A percentile compares a stretch with the other conserved stretches of the same genome.
Evolutionary conservation across 2,113 vertebrate genomes (phyloP).

Genomic region (Microtus richardsoni): DNA sequence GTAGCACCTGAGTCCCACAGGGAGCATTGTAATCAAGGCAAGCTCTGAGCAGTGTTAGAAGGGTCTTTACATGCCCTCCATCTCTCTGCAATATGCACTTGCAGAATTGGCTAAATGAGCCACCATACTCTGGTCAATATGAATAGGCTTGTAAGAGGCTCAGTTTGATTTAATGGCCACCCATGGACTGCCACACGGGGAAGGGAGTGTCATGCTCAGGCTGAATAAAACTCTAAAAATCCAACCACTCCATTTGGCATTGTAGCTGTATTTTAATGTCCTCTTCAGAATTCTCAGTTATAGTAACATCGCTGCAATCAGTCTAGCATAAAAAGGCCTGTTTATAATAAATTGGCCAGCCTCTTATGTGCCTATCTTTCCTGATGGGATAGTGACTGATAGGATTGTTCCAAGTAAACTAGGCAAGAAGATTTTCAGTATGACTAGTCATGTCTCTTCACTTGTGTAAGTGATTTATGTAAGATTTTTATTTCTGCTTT

Average conservation of each 20-base stretch:
- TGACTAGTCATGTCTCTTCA: conserved; percentile 61
- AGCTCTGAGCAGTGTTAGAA: conserved; percentile 65
- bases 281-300: conserved; percentile 79
- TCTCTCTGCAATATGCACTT: conserved; percentile 75
- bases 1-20: conserved; percentile 70
- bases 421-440: conserved; percentile 72
- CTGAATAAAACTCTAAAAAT: conserved; percentile 81
- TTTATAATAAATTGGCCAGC: conserved; percentile 85
- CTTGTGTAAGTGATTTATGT: conserved; percentile 80
- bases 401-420: conserved; percentile 77
- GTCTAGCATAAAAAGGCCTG: conserved; percentile 82
- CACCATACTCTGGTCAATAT: conserved; percentile 75
- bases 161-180: conserved; percentile 80
- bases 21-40: conserved; percentile 73
- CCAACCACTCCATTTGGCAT: conserved; percentile 80
- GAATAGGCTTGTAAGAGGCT: conserved; percentile 82
- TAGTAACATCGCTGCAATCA: conserved; percentile 83
- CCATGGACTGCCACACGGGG: conserved; percentile 72
- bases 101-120: conserved; percentile 83
- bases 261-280: conserved; percentile 86
- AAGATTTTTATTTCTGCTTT: conserved; percentile 76
- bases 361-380: conserved; percentile 77
- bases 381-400: conserved; percentile 77
- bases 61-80: conserved; percentile 70
- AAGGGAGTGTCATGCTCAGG: conserved; percentile 72